Evolutionary conservation across 2,797 vertebrate species (phyloP).

Genomic region (Onychomys torridus): DNA sequence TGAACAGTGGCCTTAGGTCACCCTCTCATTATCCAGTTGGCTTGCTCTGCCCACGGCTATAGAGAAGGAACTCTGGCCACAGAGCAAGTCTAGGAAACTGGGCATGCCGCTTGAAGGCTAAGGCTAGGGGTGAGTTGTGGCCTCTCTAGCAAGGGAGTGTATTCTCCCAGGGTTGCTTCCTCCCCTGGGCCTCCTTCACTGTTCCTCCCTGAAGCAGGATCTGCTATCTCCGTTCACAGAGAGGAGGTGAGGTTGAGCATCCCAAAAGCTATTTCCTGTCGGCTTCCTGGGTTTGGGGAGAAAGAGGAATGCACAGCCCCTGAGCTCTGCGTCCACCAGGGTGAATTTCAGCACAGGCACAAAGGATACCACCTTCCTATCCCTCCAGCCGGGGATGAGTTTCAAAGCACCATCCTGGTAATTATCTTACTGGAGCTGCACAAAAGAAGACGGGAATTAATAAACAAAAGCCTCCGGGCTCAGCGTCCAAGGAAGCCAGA

Average conservation of each 20-base stretch:
- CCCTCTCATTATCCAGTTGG: neutral
- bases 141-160: neutral
- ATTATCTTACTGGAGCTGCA: neutral
- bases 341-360: neutral
- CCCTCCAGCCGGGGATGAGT: neutral
- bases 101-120: neutral
- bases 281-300: neutral
- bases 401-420: neutral
- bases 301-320: neutral
- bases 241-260: neutral
- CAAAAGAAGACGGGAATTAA: constrained; percentile 15
- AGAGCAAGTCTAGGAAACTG: too few relatives aligned
- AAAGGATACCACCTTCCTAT: neutral
- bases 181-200: neutral
- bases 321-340: fast-evolving
- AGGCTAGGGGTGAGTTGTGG: neutral
- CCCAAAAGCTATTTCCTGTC: neutral
- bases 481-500: neutral
- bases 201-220: neutral
- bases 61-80: neutral
- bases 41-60: neutral
- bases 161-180: neutral
- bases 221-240: neutral
- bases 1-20: constrained; percentile 48
- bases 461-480: constrained; percentile 16